phyloP scores from a whole-genome alignment of 2,888 invertebrate genomes.

The Ormia ochracea region DNA sequence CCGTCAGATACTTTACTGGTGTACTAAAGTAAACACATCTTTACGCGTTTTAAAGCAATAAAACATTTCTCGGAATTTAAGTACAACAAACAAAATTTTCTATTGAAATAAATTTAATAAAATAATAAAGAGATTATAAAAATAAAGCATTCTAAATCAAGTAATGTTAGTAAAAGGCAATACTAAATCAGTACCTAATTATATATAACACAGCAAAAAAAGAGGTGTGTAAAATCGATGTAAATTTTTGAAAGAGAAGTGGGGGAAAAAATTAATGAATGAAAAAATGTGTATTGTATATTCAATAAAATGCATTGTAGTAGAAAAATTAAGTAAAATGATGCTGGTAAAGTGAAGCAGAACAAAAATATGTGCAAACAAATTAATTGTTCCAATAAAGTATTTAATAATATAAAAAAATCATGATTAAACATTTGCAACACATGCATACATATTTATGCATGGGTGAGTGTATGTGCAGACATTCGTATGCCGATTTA shows the following conservation, averaged over 20 bases:
- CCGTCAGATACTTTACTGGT: conserved; percentile 62
- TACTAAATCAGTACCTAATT: too few species aligned
- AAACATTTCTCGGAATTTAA: conserved; percentile 53
- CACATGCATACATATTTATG: background rate
- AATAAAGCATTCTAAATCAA: background rate
- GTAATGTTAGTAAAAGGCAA: background rate
- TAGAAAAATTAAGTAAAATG: conserved; percentile 2
- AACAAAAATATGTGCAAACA: conserved; percentile 7
- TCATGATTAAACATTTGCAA: background rate
- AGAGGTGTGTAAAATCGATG: conserved; percentile 59
- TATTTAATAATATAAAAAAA: too few species aligned
- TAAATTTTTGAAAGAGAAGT: conserved; percentile 36
- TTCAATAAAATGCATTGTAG: background rate
- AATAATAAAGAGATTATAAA: background rate
- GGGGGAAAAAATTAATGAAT: conserved; percentile 38
- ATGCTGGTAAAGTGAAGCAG: background rate
- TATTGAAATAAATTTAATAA: conserved; percentile 16
- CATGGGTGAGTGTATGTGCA: background rate
- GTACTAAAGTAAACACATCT: conserved; percentile 62
- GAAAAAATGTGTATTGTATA: conserved; percentile 45
- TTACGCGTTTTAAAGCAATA: conserved; percentile 47
- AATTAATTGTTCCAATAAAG: conserved; percentile 21
- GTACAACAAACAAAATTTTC: conserved; percentile 17
- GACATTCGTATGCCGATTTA: too few species aligned
- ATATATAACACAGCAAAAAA: conserved; percentile 27